A percentile compares a stretch with the other conserved stretches of the same genome.
These are phyloP conservation scores for Octodonta nipae DNA, from an alignment of 2,888 invertebrate genomes.

Conservation along the genomic window DNA sequence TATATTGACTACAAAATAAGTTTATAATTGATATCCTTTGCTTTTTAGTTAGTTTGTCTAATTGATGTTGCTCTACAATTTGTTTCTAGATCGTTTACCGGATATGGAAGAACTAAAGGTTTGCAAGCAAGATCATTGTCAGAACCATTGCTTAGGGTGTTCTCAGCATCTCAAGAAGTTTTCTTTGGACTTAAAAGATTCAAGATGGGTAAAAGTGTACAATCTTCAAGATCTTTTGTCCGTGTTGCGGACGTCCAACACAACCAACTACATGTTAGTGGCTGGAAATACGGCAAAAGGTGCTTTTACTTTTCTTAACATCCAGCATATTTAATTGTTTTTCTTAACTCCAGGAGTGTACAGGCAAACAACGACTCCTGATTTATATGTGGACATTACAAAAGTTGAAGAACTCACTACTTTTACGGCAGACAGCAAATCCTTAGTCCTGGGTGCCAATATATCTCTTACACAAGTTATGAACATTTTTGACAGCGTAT, in stretches of 20 bases:
- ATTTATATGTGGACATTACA: slow-evolving; percentile 51
- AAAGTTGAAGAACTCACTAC: slow-evolving; percentile 43
- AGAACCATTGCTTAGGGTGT: slow-evolving; percentile 31
- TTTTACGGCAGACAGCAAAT: slow-evolving; percentile 32
- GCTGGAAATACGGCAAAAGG: slow-evolving; percentile 68
- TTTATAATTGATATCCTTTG: background rate
- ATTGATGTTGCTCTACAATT: background rate
- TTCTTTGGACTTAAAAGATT: slow-evolving; percentile 29
- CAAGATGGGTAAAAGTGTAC: slow-evolving; percentile 46
- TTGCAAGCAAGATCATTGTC: slow-evolving; percentile 19
- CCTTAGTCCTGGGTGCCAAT: slow-evolving; percentile 47
- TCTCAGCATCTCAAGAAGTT: slow-evolving; percentile 15
- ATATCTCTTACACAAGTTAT: slow-evolving; percentile 44
- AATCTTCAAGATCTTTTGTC: slow-evolving; percentile 43
- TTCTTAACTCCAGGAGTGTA: no score
- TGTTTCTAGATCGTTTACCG: slow-evolving; percentile 6
- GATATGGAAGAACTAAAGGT: slow-evolving; percentile 35
- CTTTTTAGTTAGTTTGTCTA: no score
- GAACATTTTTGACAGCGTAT: slow-evolving; percentile 35
- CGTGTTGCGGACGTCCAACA: slow-evolving; percentile 34
- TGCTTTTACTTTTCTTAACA: no score
- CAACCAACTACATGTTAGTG: slow-evolving; percentile 44
- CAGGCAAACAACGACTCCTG: slow-evolving; percentile 15
- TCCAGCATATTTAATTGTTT: no score
- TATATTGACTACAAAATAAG: background rate